Base-by-base conservation (phyloP, 2,888 invertebrate species). In the Byasa hedistus region DNA sequence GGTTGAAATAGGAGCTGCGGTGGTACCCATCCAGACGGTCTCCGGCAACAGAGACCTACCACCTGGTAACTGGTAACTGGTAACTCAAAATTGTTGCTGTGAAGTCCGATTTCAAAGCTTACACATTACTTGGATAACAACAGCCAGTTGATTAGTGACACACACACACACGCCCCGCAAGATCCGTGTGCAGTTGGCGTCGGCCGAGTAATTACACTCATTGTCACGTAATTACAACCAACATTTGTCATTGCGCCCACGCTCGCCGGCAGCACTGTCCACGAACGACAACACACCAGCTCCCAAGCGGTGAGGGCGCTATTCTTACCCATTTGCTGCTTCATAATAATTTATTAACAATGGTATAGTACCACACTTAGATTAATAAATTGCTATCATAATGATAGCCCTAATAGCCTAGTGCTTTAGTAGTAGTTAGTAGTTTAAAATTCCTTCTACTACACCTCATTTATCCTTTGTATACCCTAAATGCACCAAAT, bases 191-290 rank as follows among this genome's bases (percentile, higher is more conserved):
- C 74, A 75, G 71, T 72, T 76, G 72, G 72, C 77, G 76, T 80
- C 79, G 79, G 73, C 54, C 75, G 73, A 76, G 78, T 89, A 88
- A 89, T 89, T 85, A 87, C 87, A 83, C 84, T 87, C 86, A 89
- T 89, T 89, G 89, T 89, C 87, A 85, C 83, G 80, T 88, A 86
- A 89, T 89, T 89, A 89, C 85, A 76, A 72, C 76, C 80, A 85
- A 85, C 87, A 87, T 84, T 89, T 84, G 85, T 86, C 83, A 80
- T 77, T 86, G 86, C 85, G 84, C 86, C 86, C 85, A 87, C 85
- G 83, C 84, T 76, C 71, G 71, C 24, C 69, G 69, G 71, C 68
- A 52, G 39, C 72, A 69, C 73, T 72, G 76, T 75, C 71, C 76
- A 71, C 75, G 73, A 70, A 67, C 66, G 62, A 71, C 71, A 66